phyloP scores from a whole-genome alignment of 1,140 invertebrate species.

The Antheraea mylitta region DNA sequence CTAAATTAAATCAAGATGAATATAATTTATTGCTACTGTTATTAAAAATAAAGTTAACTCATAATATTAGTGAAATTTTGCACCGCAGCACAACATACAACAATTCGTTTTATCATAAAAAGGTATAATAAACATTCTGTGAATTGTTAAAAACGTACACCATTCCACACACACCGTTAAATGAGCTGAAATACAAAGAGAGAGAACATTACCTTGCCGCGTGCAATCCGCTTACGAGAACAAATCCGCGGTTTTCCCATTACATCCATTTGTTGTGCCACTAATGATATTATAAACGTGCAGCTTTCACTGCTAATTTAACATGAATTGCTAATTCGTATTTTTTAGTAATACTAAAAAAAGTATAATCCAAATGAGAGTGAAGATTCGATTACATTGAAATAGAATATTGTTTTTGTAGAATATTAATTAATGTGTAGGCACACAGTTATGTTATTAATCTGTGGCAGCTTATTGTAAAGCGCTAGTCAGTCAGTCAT shows the following conservation, averaged over 20 bases:
- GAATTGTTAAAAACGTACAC: constrained; percentile 27
- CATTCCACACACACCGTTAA: constrained; percentile 36
- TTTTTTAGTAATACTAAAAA: neutral
- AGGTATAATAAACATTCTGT: neutral
- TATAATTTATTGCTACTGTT: neutral
- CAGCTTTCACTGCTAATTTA: constrained; percentile 23
- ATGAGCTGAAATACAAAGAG: constrained; percentile 37
- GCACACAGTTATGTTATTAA: too few relatives aligned
- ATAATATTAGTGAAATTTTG: neutral
- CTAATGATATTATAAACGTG: constrained; percentile 50
- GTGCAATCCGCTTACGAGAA: constrained; percentile 38
- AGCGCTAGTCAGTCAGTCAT: too few relatives aligned
- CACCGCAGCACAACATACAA: neutral
- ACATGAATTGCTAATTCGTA: constrained; percentile 20
- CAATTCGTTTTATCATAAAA: neutral
- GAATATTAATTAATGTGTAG: too few relatives aligned
- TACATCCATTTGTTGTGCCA: constrained; percentile 39
- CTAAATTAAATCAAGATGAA: too few relatives aligned
- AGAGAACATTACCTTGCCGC: constrained; percentile 27
- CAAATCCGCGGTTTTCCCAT: constrained; percentile 38
- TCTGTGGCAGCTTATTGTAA: too few relatives aligned
- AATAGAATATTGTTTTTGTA: too few relatives aligned
- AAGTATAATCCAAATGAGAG: neutral
- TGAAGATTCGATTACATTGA: neutral
- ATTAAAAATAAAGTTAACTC: neutral